phyloP scores from a whole-genome alignment of 1,140 invertebrate species.

The Armadillidium nasatum region DNA sequence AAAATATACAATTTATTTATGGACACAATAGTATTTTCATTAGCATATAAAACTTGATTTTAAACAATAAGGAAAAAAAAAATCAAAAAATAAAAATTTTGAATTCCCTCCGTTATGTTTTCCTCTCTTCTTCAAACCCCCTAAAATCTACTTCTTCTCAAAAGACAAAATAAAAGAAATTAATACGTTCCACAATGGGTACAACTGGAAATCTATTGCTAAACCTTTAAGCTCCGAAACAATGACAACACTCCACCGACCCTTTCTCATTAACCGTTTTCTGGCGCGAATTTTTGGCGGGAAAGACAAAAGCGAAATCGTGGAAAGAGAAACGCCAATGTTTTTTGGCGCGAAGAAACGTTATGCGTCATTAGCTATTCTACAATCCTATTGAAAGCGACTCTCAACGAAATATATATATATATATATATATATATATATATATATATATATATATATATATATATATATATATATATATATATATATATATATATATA shows the following conservation, averaged over 20 bases:
- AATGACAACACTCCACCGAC: neutral
- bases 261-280: conserved; percentile 2
- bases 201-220: neutral
- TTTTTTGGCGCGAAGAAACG: conserved; percentile 6
- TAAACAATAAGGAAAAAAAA: too few relatives aligned
- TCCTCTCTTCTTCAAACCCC: too few relatives aligned
- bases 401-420: too few relatives aligned
- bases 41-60: neutral
- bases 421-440: too few relatives aligned
- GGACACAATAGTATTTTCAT: neutral
- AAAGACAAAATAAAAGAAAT: neutral
- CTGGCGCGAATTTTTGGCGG: neutral
- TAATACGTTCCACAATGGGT: neutral
- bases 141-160: neutral
- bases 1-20: neutral
- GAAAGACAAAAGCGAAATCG: conserved; percentile 8
- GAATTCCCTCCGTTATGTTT: too few relatives aligned
- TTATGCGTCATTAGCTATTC: conserved; percentile 12
- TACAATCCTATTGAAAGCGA: neutral
- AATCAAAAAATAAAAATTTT: too few relatives aligned
- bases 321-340: neutral
- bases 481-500: too few relatives aligned
- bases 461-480: too few relatives aligned
- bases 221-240: neutral
- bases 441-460: too few relatives aligned